Percentiles rank a stretch among this genome's conserved stretches.
Evolutionary conservation across 2,113 vertebrate genomes (phyloP).

Genomic region (Oncorhynchus nerka): DNA sequence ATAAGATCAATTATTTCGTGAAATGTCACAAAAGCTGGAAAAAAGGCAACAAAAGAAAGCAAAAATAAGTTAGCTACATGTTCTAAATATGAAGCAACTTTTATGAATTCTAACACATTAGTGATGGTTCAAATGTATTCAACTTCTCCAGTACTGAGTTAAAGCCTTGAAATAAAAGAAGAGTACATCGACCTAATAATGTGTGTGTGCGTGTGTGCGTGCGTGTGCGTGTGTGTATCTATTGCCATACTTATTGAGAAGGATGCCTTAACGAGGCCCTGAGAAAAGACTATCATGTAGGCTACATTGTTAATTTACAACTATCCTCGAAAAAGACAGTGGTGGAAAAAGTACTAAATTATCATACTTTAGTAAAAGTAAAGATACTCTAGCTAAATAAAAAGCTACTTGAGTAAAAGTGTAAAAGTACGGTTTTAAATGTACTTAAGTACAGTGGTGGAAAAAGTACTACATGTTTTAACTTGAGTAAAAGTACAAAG

Average conservation of each 20-base stretch:
- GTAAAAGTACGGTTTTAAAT: too few species aligned
- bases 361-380: too few species aligned
- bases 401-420: too few species aligned
- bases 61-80: background rate
- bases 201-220: background rate
- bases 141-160: background rate
- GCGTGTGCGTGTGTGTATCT: background rate
- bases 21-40: background rate
- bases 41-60: background rate
- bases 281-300: background rate
- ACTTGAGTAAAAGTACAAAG: too few species aligned
- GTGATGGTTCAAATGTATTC: background rate
- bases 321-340: conserved; percentile 24
- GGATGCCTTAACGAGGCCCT: too few species aligned
- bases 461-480: too few species aligned
- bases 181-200: background rate
- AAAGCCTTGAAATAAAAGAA: background rate
- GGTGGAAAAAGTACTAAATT: too few species aligned
- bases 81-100: too few species aligned
- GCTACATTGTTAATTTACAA: conserved; percentile 8
- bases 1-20: background rate
- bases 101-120: background rate
- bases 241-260: background rate
- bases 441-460: too few species aligned
- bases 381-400: too few species aligned